phyloP scores from a whole-genome alignment of 1,140 invertebrate species.

The Asbolus verrucosus region DNA sequence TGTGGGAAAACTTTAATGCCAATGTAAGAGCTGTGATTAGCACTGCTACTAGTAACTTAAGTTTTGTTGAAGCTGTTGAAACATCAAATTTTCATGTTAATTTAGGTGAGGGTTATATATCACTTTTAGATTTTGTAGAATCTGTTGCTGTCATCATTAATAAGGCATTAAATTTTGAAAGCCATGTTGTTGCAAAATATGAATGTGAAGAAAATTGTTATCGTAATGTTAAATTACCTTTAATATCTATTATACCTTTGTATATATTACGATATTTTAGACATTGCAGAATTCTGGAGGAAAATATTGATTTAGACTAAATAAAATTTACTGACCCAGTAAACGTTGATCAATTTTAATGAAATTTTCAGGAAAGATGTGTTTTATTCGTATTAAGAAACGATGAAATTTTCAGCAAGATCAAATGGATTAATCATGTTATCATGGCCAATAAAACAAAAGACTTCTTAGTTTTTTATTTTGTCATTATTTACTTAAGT shows the following conservation, averaged over 20 bases:
- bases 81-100: slow-evolving; percentile 37
- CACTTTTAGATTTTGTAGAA: slow-evolving; percentile 41
- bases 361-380: too few species aligned
- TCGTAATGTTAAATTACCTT: slow-evolving; percentile 24
- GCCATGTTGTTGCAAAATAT: slow-evolving; percentile 47
- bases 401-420: too few species aligned
- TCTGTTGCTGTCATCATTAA: slow-evolving; percentile 40
- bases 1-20: slow-evolving; percentile 40
- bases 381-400: too few species aligned
- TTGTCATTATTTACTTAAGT: too few species aligned
- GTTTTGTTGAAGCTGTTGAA: slow-evolving; percentile 20
- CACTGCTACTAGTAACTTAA: slow-evolving; percentile 8
- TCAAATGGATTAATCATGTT: too few species aligned
- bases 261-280: slow-evolving; percentile 25
- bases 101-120: slow-evolving; percentile 41
- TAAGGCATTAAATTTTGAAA: slow-evolving; percentile 43
- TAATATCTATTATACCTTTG: slow-evolving; percentile 23
- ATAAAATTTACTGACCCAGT: too few species aligned
- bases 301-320: slow-evolving; percentile 6
- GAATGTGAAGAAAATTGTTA: slow-evolving; percentile 44
- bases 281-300: slow-evolving; percentile 11
- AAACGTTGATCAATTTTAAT: too few species aligned
- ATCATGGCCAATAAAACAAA: too few species aligned
- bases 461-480: too few species aligned
- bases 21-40: slow-evolving; percentile 31